Evolutionary conservation across 1,140 invertebrate genomes (phyloP), one percentile per base, ranked within the genome.

Genomic region (Muscidifurax raptorellus): DNA sequence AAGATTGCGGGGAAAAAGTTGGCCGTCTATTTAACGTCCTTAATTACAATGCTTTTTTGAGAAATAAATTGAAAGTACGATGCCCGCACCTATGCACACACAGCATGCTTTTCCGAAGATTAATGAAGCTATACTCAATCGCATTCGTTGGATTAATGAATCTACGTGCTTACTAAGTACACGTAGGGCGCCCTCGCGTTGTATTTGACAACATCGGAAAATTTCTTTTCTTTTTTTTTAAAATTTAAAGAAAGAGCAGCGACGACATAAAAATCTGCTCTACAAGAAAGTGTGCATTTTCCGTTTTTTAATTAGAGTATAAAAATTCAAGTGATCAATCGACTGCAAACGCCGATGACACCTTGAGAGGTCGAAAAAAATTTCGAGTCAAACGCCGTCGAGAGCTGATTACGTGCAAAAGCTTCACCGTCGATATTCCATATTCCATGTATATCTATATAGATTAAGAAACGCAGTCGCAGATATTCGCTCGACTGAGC

Each of bases 401-500:
- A 47, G 44, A 12, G 0, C 1, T 1, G n/a, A n/a, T n/a, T n/a
- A n/a, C n/a, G n/a, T 1, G n/a, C n/a, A 47, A 44, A 75, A 44
- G 13, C 22, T 47, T 47, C 44, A 12, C 12, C 44, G 13, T 13
- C 36, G 36, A 36, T 9, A 36, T 36, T 36, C 36, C 36, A 47
- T 15, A 47, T 1, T 47, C 1, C 1, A 12, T 12, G 10, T 47
- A 47, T 44, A 27, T 13, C 44, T 10, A n/a, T 40, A 47, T 32
- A 18, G 30, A 32, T 2, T 32, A 5, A 32, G 32, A 78, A 64
- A 78, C 28, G 25, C 64, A 28, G 3, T 12, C 25, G 36, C 30
- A 71, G 36, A 69, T 69, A 80, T 44, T 80, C 66, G 67, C 32
- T 52, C 52, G 44, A 9, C 2, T 36, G 79, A 40, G 66, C 36